Evolutionary conservation across 1,140 invertebrate genomes (phyloP), one percentile per base, ranked within the genome.

Genomic region (Trinorchestia longiramus): DNA sequence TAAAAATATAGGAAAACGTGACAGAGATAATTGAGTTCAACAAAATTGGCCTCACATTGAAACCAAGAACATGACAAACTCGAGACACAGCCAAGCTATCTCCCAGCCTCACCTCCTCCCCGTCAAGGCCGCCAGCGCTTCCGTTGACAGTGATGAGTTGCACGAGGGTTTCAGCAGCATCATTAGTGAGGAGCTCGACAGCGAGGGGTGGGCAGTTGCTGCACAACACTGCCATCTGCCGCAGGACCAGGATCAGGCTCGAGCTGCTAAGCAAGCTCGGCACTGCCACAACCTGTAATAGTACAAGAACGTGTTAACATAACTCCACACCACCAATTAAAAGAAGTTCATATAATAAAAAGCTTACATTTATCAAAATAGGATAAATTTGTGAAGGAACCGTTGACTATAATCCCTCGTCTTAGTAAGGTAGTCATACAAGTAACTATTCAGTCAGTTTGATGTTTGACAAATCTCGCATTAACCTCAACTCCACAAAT

Each of bases 151-250:
- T 94, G 92, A 94, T 94, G 92, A 94, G 92, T 44, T 94, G 92
- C 8, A 94, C 92, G 77, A 99, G 97, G 0, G 99, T 99, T 97
- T 99, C 99, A 94, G 99, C 99, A 97, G 99, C 99, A 97, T 99
- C 99, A 97, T 99, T 98, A 97, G 99, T 98, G 40, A 99, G 97
- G 90, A 99, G 97, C 42, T 98, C 98, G 95, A 99, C 98, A 95
- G 99, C 99, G 97, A 99, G 97, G 97, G 99, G 98, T 41, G 99
- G 99, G 98, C 99, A 99, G 97, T 98, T 98, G 96, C 98, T 98
- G 97, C 99, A 99, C 98, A 99, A 99, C 96, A 99, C 98, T 97
- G 99, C 99, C 97, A 99, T 97, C 98, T 99, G 99, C 96, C 99
- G 98, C 97, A 99, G 98, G 94, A 99, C 99, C 97, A 99, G 99